These are phyloP conservation scores for Equus quagga DNA, from an alignment of 2,113 vertebrate genomes.

Conservation along the genomic window DNA sequence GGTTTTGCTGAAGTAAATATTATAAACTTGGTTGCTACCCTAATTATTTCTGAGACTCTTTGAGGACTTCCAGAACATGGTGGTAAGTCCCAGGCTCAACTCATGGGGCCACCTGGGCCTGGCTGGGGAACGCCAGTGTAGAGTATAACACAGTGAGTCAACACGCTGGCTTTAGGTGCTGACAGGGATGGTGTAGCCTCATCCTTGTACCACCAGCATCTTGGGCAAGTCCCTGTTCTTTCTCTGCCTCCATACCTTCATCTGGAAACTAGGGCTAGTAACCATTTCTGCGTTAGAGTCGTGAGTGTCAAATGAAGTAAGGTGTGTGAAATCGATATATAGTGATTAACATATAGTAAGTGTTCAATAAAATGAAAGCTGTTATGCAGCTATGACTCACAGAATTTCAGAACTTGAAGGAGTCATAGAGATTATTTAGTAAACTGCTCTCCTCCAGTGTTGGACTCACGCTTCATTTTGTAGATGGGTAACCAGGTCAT, in stretches of 20 bases:
- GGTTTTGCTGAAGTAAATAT: not conserved
- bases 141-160: fast-evolving
- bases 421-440: not conserved
- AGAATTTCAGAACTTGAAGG: constrained; percentile 2
- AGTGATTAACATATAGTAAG: not conserved
- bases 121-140: not conserved
- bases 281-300: not conserved
- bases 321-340: not conserved
- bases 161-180: not conserved
- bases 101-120: fast-evolving
- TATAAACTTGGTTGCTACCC: not conserved
- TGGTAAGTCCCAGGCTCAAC: not conserved
- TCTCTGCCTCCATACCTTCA: not conserved
- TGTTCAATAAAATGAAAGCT: not conserved
- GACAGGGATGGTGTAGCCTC: no score
- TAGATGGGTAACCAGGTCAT: not conserved
- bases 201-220: not conserved
- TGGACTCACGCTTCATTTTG: not conserved
- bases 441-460: fast-evolving
- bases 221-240: not conserved
- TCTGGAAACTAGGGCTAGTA: not conserved
- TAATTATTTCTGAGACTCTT: not conserved
- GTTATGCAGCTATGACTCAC: not conserved
- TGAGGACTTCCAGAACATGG: not conserved
- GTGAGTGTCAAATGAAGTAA: not conserved